Conservation (phyloP, 2,113 vertebrate genomes). For the Odocoileus virginianus region DNA sequence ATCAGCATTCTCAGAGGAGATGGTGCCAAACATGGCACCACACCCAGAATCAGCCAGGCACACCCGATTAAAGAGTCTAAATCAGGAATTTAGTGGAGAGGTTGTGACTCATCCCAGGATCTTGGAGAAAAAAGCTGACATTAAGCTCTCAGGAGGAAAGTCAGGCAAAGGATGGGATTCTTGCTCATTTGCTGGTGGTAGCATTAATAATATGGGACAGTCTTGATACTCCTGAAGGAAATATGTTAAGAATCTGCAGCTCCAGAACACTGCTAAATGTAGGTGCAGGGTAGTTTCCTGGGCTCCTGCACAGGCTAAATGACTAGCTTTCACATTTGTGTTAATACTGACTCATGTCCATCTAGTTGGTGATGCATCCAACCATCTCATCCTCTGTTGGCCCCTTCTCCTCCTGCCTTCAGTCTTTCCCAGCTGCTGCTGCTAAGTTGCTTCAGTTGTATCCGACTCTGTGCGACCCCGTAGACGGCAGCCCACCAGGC, state of each 20-base stretch:
- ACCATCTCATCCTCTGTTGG: not conserved
- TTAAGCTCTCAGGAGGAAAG: not conserved
- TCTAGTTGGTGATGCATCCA: not conserved
- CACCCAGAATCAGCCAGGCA: slow-evolving; percentile 26
- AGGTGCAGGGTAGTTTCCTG: not conserved
- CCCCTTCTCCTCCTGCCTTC: not conserved
- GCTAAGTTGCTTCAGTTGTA: too few species aligned
- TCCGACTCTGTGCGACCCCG: too few species aligned
- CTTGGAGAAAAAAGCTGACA: slow-evolving; percentile 8
- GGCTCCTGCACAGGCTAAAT: not conserved
- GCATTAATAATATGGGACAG: not conserved
- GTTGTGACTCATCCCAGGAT: slow-evolving; percentile 37
- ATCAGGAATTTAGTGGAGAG: not conserved
- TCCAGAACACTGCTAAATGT: not conserved
- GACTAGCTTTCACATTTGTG: not conserved
- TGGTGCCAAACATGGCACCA: slow-evolving; percentile 13
- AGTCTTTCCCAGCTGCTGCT: not conserved
- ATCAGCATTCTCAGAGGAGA: slow-evolving; percentile 24
- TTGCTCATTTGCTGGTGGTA: not conserved
- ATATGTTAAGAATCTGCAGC: not conserved
- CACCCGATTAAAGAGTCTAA: not conserved
- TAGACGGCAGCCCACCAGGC: too few species aligned
- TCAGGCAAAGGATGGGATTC: not conserved
- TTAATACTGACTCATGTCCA: not conserved
- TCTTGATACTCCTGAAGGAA: not conserved